Base-by-base conservation (phyloP, 2,113 vertebrate genomes). In the Baryphthengus martii region DNA sequence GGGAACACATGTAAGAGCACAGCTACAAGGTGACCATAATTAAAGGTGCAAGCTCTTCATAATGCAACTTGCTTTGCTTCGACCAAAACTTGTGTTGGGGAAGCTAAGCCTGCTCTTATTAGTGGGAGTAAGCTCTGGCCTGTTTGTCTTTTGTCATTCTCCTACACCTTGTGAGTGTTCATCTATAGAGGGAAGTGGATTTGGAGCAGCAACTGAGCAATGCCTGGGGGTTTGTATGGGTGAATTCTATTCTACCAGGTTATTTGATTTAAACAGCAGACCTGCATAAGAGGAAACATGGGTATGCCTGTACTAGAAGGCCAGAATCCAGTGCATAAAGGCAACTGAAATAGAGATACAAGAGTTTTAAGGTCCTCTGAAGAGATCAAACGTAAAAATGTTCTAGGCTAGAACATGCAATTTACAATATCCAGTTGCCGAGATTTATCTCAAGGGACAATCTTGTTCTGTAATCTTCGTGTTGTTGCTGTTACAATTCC, bases 171-270 rank as follows among this genome's bases (percentile, higher is more conserved):
- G 18, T 35, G 39, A n/a, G 35, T 31, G 20, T 66, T 82, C 26
- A 44, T 26, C 77, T 37, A 39, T 3, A 59, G 29, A 40, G 33
- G 10, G 45, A 59, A 71, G 18, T 7, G 28, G 21, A 7, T 50
- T n/a, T 76, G 63, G 25, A 85, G 52, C 20, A 61, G 26, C 2
- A 1, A 49, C 37, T 44, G 52, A 55, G 40, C 33, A 33, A 49
- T 56, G 31, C 13, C n/a, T 55, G 40, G 4, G 17, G 5, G 2
- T 11, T 9, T 1, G 0, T 4, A 11, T 47, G 25, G 75, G 35
- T 42, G 39, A 66, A 47, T 37, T 47, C 21, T 28, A 31, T 68
- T 80, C 49, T 11, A 11, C 25, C 18, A 11, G 16, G 6, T 45
- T 71, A 37, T 21, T 52, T 71, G 50, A 44, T 47, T 66, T 61